phyloP scores from a whole-genome alignment of 35 echinoderm and acorn worm genomes.

The Ptychodera flava region DNA sequence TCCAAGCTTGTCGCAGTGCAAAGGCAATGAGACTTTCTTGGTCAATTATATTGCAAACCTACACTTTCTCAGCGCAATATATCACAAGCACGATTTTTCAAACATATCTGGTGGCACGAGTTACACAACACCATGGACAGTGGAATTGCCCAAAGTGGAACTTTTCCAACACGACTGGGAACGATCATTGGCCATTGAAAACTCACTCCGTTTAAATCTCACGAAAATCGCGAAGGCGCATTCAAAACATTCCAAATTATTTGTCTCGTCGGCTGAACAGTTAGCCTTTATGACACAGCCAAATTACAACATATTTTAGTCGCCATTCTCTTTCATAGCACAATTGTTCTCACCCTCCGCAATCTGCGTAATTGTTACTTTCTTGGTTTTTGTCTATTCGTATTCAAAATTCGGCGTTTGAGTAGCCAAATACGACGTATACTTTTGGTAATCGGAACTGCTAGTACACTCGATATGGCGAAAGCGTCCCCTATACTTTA shows the following conservation, averaged over 20 bases:
- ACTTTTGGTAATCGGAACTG: too few relatives aligned
- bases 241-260: neutral
- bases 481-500: neutral
- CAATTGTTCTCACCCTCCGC: neutral
- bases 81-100: neutral
- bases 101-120: neutral
- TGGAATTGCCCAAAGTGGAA: neutral
- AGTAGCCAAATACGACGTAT: too few relatives aligned
- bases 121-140: neutral
- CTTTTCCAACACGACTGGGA: neutral
- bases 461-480: neutral
- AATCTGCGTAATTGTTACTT: neutral
- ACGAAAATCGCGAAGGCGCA: neutral
- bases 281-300: neutral
- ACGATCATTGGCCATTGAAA: neutral
- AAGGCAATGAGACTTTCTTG: neutral
- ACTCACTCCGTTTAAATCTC: neutral
- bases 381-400: neutral
- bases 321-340: neutral
- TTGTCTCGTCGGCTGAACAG: neutral
- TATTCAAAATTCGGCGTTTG: neutral
- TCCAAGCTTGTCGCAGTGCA: neutral
- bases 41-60: neutral
- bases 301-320: neutral
- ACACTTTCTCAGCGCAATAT: neutral